Conservation (phyloP, 2,797 vertebrate species). For the Cynodonichthys magdalenae region DNA sequence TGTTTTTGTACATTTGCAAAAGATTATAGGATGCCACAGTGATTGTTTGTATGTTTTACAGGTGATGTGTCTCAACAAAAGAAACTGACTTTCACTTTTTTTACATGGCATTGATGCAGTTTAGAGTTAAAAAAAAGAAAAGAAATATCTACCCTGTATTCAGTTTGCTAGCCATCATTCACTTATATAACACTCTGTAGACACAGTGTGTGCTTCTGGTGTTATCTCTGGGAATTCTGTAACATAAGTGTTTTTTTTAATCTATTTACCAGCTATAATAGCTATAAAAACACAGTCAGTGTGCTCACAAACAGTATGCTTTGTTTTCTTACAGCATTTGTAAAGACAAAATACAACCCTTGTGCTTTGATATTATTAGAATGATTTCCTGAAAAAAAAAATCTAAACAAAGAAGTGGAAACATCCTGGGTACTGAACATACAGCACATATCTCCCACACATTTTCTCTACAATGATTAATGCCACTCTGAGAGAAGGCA, state of each 20-base stretch:
- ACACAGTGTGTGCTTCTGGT: not conserved
- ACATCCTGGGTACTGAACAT: constrained; percentile 49
- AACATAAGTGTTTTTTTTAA: not conserved
- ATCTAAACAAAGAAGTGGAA: constrained; percentile 55
- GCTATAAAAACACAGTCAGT: constrained; percentile 2
- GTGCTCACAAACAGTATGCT: constrained; percentile 18
- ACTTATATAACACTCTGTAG: constrained; percentile 5
- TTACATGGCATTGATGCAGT: constrained; percentile 12
- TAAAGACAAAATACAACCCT: constrained; percentile 19
- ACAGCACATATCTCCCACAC: constrained; percentile 77
- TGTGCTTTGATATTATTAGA: constrained; percentile 30
- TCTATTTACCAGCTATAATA: constrained; percentile 4
- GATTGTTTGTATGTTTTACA: constrained; percentile 52
- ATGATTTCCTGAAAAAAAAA: constrained; percentile 11
- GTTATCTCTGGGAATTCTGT: not conserved
- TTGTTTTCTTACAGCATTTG: constrained; percentile 4
- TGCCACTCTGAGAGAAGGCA: constrained; percentile 80
- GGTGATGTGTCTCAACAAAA: constrained; percentile 6
- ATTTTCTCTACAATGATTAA: constrained; percentile 80
- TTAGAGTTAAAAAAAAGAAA: not conserved
- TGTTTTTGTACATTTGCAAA: not conserved
- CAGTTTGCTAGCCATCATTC: not conserved
- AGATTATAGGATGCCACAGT: not conserved
- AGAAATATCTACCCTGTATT: not conserved
- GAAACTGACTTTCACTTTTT: constrained; percentile 4